phyloP scores from a whole-genome alignment of 2,797 vertebrate species.

The Notolepis coatsorum region DNA sequence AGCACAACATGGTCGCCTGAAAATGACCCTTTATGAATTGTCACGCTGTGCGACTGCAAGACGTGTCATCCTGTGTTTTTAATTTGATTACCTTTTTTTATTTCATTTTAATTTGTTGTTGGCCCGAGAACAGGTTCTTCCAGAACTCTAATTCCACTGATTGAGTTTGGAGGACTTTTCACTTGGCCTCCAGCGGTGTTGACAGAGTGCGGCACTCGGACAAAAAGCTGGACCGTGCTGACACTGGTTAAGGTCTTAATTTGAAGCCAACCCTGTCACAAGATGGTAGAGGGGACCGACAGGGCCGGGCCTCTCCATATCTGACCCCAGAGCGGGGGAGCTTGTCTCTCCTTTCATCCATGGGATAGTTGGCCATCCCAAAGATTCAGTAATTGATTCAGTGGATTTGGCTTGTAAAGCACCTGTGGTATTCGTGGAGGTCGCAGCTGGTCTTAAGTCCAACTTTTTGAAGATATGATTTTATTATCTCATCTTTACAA shows the following conservation, averaged over 20 bases:
- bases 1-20: neutral
- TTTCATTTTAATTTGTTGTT: neutral
- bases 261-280: conserved; percentile 61
- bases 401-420: conserved; percentile 14
- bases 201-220: conserved; percentile 25
- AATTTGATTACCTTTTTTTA: neutral
- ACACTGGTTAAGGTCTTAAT: conserved; percentile 58
- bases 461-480: neutral
- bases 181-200: conserved; percentile 40
- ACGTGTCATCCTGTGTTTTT: neutral
- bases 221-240: conserved; percentile 51
- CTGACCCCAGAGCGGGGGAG: conserved; percentile 1
- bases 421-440: too few species aligned
- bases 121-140: neutral
- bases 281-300: conserved; percentile 48
- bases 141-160: conserved; percentile 46
- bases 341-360: conserved; percentile 12
- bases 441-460: neutral
- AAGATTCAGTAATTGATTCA: conserved; percentile 21
- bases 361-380: too few species aligned
- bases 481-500: too few species aligned
- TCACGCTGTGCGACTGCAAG: conserved; percentile 29
- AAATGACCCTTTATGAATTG: neutral
- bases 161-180: conserved; percentile 46
- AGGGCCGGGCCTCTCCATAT: conserved; percentile 41